These are phyloP conservation scores for Osmoderma eremita DNA, from an alignment of 2,888 invertebrate genomes.

Conservation along the genomic window DNA sequence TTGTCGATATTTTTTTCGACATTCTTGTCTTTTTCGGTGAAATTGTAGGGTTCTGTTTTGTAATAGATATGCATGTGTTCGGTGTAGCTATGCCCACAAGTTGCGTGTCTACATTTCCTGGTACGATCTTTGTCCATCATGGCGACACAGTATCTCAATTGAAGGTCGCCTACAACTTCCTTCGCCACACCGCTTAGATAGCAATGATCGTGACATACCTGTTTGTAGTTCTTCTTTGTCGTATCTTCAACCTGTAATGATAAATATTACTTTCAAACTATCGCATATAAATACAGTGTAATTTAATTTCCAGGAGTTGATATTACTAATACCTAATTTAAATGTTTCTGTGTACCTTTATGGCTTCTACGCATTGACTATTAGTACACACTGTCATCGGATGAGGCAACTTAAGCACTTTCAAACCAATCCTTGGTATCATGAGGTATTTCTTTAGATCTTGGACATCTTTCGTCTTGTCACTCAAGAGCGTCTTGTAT, in stretches of 20 bases:
- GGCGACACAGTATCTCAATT: conserved; percentile 54
- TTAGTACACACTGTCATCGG: conserved; percentile 57
- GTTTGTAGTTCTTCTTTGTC: conserved; percentile 39
- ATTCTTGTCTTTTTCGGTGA: conserved; percentile 50
- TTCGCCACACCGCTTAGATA: conserved; percentile 54
- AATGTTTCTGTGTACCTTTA: no score
- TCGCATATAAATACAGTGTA: neutral
- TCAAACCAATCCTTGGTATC: conserved; percentile 54
- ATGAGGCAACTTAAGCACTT: conserved; percentile 51
- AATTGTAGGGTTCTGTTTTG: conserved; percentile 53
- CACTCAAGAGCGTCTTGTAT: conserved; percentile 48
- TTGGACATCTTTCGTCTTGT: conserved; percentile 51
- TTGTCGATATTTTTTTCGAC: conserved; percentile 24
- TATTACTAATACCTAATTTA: no score
- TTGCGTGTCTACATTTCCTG: conserved; percentile 51
- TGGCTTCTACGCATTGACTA: conserved; percentile 47
- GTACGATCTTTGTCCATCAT: conserved; percentile 49
- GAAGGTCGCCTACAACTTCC: conserved; percentile 57
- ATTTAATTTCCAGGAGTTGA: no score
- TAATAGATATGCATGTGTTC: conserved; percentile 60
- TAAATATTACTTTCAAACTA: neutral
- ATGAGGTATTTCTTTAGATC: conserved; percentile 54
- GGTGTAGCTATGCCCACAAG: conserved; percentile 53
- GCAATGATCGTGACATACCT: conserved; percentile 56
- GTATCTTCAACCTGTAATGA: conserved; percentile 51